Base-by-base conservation (phyloP, 2,797 vertebrate genomes). In the Sciurus vulgaris region DNA sequence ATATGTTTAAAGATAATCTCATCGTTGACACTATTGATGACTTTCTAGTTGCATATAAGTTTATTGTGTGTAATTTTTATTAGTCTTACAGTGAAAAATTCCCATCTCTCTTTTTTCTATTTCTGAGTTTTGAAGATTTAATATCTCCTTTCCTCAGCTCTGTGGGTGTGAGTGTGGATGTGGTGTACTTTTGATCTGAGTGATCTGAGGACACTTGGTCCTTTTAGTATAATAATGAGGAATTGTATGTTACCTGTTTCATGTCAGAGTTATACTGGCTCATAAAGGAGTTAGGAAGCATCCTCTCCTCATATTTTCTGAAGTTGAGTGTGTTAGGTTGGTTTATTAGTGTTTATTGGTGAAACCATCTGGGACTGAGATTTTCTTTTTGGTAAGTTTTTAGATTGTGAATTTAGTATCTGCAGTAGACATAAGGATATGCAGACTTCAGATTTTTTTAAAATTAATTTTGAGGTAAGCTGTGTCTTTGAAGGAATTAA, bases 31-130 rank as follows among this genome's bases (percentile, higher is more conserved):
- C 20, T 91, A 18, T 92, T 63, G 51, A 44, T 93, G 73, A 11
- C n/a, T 65, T 69, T 90, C 85, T 95, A 84, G 59, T 72, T 85
- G 61, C 18, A 12, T 61, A 38, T 95, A 93, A 90, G 35, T 85
- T 38, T 83, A 73, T 86, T 77, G 65, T 87, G 89, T 65, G 51
- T 22, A 69, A 0, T 33, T 85, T 89, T 82, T 56, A 74, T 84
- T 73, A 70, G 26, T 72, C 33, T 77, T 54, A 38, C 8, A 82
- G 65, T 93, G 59, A 84, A 47, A 82, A 76, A 20, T 82, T 73
- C 20, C 47, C 78, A 33, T 59, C 15, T 24, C 54, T 61, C 44
- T 56, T 11, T 44, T 22, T 59, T 65, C 77, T 33, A 73, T 76
- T 26, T 86, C 24, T 67, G 65, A 81, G 86, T 90, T 94, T 90